Evolutionary conservation across 2,797 vertebrate species (phyloP).

Genomic region (Fistularia tabacaria): DNA sequence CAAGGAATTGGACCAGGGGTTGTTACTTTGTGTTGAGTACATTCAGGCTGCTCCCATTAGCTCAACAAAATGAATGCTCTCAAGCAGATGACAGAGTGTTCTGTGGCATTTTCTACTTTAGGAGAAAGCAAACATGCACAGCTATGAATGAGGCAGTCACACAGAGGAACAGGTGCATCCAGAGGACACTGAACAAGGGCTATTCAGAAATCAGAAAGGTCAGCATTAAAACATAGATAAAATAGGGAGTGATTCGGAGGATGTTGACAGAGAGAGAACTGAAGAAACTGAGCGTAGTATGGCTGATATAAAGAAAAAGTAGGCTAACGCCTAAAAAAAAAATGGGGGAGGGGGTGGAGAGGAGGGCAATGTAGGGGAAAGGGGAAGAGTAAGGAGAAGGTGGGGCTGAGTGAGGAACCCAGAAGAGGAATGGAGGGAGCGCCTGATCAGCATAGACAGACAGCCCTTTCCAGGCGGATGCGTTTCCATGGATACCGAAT

Average conservation of each 20-base stretch:
- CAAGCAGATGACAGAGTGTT: not conserved
- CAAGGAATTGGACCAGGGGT: constrained; percentile 6
- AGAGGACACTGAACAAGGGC: constrained; percentile 9
- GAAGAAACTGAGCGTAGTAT: not conserved
- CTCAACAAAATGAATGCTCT: constrained; percentile 13
- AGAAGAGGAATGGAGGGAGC: constrained; percentile 41
- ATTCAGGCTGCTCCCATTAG: constrained; percentile 2
- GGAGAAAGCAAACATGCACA: constrained; percentile 13
- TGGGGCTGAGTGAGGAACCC: constrained; percentile 15
- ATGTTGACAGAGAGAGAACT: not conserved
- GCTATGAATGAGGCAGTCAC: constrained; percentile 10
- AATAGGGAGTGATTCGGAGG: not conserved
- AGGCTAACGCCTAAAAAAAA: constrained; percentile 16
- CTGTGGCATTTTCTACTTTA: constrained; percentile 16
- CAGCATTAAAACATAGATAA: constrained; percentile 2
- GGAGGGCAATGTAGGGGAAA: constrained; percentile 40
- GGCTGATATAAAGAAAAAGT: constrained; percentile 20
- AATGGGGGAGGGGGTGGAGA: constrained; percentile 5
- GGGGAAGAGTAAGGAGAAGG: constrained; percentile 28
- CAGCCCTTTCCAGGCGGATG: constrained; percentile 50
- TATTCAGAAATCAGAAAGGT: constrained; percentile 13
- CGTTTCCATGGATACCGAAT: constrained; percentile 73
- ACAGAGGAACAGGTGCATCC: constrained; percentile 8
- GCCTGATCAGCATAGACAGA: constrained; percentile 53
- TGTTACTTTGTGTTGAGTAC: not conserved